These are phyloP conservation scores for Eledona agricola DNA, from an alignment of 2,888 invertebrate genomes.

Conservation along the genomic window DNA sequence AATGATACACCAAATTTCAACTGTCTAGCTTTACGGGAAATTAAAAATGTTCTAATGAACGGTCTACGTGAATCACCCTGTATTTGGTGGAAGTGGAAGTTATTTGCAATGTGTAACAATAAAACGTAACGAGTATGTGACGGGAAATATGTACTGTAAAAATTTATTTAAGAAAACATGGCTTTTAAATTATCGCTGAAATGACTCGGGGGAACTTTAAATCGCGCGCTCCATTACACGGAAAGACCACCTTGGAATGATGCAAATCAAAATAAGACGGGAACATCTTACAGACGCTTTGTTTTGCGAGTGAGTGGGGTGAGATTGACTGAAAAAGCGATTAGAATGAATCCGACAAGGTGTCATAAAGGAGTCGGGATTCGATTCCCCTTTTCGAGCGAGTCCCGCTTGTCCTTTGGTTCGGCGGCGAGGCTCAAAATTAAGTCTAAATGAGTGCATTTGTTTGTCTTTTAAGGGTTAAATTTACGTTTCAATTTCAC, in stretches of 20 bases:
- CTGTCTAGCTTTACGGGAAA: no score
- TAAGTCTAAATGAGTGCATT: conserved; percentile 54
- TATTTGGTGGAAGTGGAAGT: conserved; percentile 7
- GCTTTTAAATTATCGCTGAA: conserved; percentile 54
- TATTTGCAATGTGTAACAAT: conserved; percentile 60
- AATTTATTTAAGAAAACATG: conserved; percentile 58
- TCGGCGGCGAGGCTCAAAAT: conserved; percentile 47
- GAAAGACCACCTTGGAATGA: conserved; percentile 28
- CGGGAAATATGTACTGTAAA: conserved; percentile 63
- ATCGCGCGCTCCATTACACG: conserved; percentile 44
- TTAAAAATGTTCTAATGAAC: no score
- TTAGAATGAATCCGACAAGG: conserved; percentile 31
- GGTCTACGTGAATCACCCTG: no score
- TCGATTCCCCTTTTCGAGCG: conserved; percentile 28
- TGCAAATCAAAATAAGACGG: conserved; percentile 25
- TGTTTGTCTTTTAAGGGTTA: conserved; percentile 58
- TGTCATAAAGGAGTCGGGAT: conserved; percentile 31
- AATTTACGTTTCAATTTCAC: conserved; percentile 63
- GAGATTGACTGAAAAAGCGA: conserved; percentile 21
- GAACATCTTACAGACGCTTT: conserved; percentile 19
- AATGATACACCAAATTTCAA: no score
- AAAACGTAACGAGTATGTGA: conserved; percentile 59
- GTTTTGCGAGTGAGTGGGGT: conserved; percentile 12
- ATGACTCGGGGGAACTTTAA: conserved; percentile 53
- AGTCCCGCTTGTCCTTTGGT: conserved; percentile 16